These are phyloP conservation scores for Drosophila sucinea DNA, from an alignment of 1,140 invertebrate genomes.

Conservation along the genomic window DNA sequence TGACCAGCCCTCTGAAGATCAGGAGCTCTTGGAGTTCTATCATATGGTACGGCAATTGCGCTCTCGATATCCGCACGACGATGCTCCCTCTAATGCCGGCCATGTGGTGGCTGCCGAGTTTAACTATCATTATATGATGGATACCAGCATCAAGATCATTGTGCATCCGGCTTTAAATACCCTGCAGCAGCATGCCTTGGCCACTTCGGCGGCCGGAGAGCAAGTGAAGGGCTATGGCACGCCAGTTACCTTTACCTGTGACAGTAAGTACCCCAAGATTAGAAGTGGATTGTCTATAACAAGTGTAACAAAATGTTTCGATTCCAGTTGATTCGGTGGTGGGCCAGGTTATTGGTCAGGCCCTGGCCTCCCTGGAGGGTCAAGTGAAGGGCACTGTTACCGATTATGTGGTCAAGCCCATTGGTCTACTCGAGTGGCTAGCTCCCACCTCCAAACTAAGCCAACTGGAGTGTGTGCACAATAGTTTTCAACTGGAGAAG, in stretches of 20 bases:
- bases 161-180: constrained; percentile 88
- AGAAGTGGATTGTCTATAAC: too few species aligned
- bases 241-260: constrained; percentile 93
- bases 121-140: constrained; percentile 89
- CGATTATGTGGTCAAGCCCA: constrained; percentile 86
- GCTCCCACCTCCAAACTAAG: constrained; percentile 87
- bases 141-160: constrained; percentile 93
- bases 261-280: constrained; percentile 85
- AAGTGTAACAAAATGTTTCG: neutral
- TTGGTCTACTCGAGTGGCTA: constrained; percentile 80
- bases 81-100: constrained; percentile 90
- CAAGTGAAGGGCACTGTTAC: constrained; percentile 87
- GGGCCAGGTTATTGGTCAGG: constrained; percentile 93
- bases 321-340: constrained; percentile 91
- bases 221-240: constrained; percentile 84
- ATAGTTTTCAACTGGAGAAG: constrained; percentile 96
- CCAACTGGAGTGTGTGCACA: constrained; percentile 96
- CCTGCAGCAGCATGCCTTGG: constrained; percentile 82
- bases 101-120: constrained; percentile 92
- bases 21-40: constrained; percentile 91
- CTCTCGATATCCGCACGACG: constrained; percentile 87
- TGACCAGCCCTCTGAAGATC: constrained; percentile 87
- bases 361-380: constrained; percentile 92
- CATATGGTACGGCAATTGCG: constrained; percentile 86
- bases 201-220: constrained; percentile 68